phyloP scores from a whole-genome alignment of 1,140 invertebrate species.

The Geopemphigus sp. region DNA sequence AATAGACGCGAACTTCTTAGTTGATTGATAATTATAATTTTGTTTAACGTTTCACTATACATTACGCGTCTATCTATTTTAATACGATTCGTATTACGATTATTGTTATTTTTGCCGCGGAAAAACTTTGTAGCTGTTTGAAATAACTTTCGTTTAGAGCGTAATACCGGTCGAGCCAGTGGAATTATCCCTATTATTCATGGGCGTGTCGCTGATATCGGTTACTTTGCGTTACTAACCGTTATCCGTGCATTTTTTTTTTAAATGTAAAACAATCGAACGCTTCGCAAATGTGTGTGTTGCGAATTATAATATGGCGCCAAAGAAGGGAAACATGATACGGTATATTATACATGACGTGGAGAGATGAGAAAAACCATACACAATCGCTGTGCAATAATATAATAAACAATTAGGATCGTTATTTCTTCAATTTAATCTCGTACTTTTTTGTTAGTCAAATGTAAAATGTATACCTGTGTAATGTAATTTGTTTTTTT shows the following conservation, averaged over 20 bases:
- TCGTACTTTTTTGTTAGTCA: neutral
- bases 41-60: neutral
- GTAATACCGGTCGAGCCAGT: slow-evolving; percentile 34
- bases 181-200: slow-evolving; percentile 37
- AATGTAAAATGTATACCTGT: neutral
- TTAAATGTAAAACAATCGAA: slow-evolving; percentile 33
- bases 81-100: neutral
- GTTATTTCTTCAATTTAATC: no score
- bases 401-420: slow-evolving; percentile 7
- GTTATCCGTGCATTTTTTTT: slow-evolving; percentile 4
- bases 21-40: neutral
- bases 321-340: slow-evolving; percentile 33
- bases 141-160: slow-evolving; percentile 30
- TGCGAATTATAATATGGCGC: slow-evolving; percentile 23
- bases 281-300: neutral
- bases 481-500: neutral
- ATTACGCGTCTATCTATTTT: no score
- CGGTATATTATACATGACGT: neutral
- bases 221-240: neutral
- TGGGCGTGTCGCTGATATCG: slow-evolving; percentile 43
- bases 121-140: neutral
- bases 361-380: slow-evolving; percentile 9
- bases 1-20: neutral
- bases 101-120: neutral
- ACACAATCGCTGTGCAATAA: slow-evolving; percentile 9